Evolutionary conservation across 1,140 invertebrate genomes (phyloP).

Genomic region (Macrocentrus cingulum): DNA sequence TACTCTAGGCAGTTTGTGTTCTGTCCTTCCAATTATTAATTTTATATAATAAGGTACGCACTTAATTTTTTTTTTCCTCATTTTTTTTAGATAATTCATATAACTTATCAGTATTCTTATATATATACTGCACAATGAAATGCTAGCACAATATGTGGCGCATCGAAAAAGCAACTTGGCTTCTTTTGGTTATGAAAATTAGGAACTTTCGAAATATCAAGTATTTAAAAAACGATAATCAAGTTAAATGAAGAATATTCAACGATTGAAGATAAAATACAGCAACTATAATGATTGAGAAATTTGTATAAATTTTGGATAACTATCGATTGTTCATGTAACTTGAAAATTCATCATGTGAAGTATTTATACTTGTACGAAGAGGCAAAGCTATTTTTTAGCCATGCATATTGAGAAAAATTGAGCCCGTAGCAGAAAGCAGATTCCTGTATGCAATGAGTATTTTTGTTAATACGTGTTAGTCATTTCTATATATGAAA

Average conservation of each 20-base stretch:
- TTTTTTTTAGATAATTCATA: constrained; percentile 1
- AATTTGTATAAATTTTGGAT: not conserved
- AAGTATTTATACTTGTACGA: not conserved
- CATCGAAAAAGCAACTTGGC: constrained; percentile 9
- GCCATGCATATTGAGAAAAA: not conserved
- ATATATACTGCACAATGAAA: constrained; percentile 15
- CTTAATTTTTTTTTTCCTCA: not conserved
- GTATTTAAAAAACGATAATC: not conserved
- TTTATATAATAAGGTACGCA: constrained; percentile 11
- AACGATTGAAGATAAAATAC: constrained; percentile 8
- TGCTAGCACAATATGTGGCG: constrained; percentile 12
- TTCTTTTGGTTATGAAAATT: constrained; percentile 6
- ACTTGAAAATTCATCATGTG: not conserved
- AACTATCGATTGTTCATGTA: not conserved
- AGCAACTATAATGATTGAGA: no score
- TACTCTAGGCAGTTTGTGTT: constrained; percentile 13
- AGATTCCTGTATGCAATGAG: not conserved
- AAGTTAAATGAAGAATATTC: constrained; percentile 3
- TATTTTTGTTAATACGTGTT: not conserved
- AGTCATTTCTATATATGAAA: not conserved
- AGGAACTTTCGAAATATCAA: not conserved
- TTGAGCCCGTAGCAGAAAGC: not conserved
- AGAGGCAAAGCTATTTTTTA: not conserved
- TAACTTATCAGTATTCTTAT: not conserved
- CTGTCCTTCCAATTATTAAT: not conserved